phyloP scores from a whole-genome alignment of 2,797 vertebrate genomes.

The Zonotrichia albicollis region DNA sequence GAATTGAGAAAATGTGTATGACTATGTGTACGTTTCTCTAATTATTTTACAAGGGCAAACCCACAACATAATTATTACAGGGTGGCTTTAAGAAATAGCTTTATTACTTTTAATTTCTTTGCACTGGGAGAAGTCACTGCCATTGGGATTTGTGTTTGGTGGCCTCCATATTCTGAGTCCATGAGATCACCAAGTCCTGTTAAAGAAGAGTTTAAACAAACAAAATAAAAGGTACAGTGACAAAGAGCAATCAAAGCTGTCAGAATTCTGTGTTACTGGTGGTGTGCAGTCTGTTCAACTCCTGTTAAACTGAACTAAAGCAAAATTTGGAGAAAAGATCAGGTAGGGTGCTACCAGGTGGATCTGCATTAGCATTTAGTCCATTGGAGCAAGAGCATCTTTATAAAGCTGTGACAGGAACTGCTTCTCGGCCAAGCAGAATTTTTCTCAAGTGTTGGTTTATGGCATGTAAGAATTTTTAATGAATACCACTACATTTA shows the following conservation, averaged over 20 bases:
- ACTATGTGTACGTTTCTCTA: not conserved
- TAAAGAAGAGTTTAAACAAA: not conserved
- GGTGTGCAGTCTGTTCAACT: not conserved
- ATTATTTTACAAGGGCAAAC: not conserved
- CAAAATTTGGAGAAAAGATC: not conserved
- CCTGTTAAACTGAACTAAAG: not conserved
- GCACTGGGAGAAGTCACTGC: rapidly evolving
- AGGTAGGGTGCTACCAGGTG: not conserved
- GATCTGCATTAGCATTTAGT: not conserved
- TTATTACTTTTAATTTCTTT: not conserved
- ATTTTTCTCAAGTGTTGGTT: not conserved
- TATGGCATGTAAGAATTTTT: not conserved
- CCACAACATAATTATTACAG: not conserved
- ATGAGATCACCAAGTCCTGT: not conserved
- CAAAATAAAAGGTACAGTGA: no score
- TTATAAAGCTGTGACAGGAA: not conserved
- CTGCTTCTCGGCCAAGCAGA: not conserved
- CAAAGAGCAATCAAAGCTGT: not conserved
- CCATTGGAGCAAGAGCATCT: not conserved
- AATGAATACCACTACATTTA: not conserved
- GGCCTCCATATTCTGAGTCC: not conserved
- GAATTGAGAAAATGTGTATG: not conserved
- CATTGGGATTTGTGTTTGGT: not conserved
- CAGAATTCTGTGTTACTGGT: not conserved
- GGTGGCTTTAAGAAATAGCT: not conserved